Percentiles rank a stretch among this genome's conserved stretches.
Conservation (phyloP, 2,797 vertebrate species). For the Glyptemys insculpta region DNA sequence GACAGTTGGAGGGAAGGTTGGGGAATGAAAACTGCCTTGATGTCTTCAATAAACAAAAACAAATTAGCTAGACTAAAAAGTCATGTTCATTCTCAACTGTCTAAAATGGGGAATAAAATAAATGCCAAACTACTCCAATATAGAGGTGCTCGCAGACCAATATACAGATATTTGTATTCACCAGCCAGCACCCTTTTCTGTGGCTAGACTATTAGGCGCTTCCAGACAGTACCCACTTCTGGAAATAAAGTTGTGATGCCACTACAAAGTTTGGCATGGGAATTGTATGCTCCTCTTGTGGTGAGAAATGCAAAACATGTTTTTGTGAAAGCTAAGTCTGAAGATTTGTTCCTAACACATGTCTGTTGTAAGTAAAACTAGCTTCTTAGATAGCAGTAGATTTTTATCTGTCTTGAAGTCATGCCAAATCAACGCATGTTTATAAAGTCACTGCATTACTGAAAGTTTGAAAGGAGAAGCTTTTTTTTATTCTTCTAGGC, state of each 20-base stretch:
- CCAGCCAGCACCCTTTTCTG: neutral
- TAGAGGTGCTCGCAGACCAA: neutral
- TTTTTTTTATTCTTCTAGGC: conserved; percentile 78
- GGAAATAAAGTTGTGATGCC: neutral
- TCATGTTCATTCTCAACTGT: neutral
- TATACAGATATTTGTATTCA: neutral
- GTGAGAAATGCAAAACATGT: neutral
- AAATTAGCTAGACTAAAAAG: neutral
- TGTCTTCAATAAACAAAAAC: neutral
- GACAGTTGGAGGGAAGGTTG: neutral
- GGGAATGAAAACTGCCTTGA: neutral
- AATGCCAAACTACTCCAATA: neutral
- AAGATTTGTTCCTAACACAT: neutral
- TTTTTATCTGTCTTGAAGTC: neutral
- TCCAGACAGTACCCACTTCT: neutral
- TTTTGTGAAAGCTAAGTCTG: neutral
- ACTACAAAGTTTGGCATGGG: neutral
- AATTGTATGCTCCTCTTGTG: neutral
- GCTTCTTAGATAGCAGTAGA: neutral
- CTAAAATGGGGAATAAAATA: neutral
- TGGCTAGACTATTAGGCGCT: neutral
- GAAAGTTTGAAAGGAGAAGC: neutral
- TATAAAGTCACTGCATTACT: neutral
- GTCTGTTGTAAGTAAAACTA: accelerated
- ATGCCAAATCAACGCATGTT: neutral